Evolutionary conservation across 1,140 invertebrate genomes (phyloP).

Genomic region (Dendrolimus kikuchii): DNA sequence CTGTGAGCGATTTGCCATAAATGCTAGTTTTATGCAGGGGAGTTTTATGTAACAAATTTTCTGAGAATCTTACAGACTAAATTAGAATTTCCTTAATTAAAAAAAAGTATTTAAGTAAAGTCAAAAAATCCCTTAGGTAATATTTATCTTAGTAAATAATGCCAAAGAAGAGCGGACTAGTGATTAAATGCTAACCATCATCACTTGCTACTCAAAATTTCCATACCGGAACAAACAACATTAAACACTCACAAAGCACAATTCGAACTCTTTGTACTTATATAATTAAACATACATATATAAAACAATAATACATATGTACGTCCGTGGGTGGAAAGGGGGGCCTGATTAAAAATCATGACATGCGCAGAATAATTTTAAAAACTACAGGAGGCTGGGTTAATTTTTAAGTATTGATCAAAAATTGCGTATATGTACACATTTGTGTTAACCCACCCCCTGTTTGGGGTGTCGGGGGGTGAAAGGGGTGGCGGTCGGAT

Average conservation of each 20-base stretch:
- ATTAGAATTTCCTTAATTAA: no score
- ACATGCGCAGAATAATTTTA: constrained; percentile 65
- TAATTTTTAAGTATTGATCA: constrained; percentile 71
- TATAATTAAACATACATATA: constrained; percentile 28
- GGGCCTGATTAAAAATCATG: constrained; percentile 64
- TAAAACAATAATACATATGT: constrained; percentile 12
- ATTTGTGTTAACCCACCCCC: constrained; percentile 16
- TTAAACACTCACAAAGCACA: neutral
- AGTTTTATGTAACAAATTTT: no score
- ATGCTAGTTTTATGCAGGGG: no score
- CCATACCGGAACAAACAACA: constrained; percentile 1
- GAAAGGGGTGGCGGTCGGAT: neutral
- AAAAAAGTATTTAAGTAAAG: no score
- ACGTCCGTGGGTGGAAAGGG: constrained; percentile 41
- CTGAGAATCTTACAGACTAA: no score
- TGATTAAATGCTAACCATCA: no score
- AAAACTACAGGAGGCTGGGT: constrained; percentile 39
- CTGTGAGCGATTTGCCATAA: no score
- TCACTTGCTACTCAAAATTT: neutral
- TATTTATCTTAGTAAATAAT: no score
- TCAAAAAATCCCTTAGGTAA: no score
- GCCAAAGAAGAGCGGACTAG: no score
- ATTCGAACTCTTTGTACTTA: neutral
- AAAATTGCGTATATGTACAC: constrained; percentile 53
- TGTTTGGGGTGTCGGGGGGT: constrained; percentile 4